Percentiles rank a stretch among this genome's conserved stretches.
Evolutionary conservation across 2,888 invertebrate genomes (phyloP).

Genomic region (Eilema griseolum): DNA sequence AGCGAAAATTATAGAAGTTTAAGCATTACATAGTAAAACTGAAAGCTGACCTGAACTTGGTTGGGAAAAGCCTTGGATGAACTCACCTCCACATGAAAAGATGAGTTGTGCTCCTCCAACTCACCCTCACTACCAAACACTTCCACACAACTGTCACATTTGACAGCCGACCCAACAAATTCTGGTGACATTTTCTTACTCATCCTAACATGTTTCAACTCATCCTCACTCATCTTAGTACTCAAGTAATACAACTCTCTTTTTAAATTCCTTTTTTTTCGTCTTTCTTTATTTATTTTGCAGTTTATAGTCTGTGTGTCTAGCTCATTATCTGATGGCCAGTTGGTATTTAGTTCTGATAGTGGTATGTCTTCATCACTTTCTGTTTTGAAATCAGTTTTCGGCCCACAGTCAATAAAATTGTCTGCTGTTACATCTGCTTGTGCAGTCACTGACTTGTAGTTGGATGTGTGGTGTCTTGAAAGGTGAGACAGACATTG

Average conservation of each 20-base stretch:
- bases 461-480: slow-evolving; percentile 34
- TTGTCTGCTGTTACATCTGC: slow-evolving; percentile 46
- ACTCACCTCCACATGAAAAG: slow-evolving; percentile 61
- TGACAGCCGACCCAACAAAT: slow-evolving; percentile 50
- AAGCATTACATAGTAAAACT: too few relatives aligned
- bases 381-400: slow-evolving; percentile 52
- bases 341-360: slow-evolving; percentile 54
- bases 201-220: slow-evolving; percentile 50
- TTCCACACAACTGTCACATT: slow-evolving; percentile 66
- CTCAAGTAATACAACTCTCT: slow-evolving; percentile 47
- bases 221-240: slow-evolving; percentile 46
- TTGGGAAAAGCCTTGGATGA: neutral
- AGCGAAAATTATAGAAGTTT: too few relatives aligned
- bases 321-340: slow-evolving; percentile 17
- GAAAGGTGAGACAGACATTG: slow-evolving; percentile 54
- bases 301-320: neutral
- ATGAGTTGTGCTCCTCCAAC: slow-evolving; percentile 56
- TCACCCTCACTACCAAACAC: slow-evolving; percentile 51
- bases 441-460: slow-evolving; percentile 22
- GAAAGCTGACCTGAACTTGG: too few relatives aligned
- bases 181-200: slow-evolving; percentile 36
- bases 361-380: slow-evolving; percentile 66
- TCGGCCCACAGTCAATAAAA: slow-evolving; percentile 65
- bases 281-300: slow-evolving; percentile 12
- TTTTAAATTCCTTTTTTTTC: slow-evolving; percentile 25